Evolutionary conservation across 2,797 vertebrate species (phyloP).

Genomic region (Triplophysa bombifrons): DNA sequence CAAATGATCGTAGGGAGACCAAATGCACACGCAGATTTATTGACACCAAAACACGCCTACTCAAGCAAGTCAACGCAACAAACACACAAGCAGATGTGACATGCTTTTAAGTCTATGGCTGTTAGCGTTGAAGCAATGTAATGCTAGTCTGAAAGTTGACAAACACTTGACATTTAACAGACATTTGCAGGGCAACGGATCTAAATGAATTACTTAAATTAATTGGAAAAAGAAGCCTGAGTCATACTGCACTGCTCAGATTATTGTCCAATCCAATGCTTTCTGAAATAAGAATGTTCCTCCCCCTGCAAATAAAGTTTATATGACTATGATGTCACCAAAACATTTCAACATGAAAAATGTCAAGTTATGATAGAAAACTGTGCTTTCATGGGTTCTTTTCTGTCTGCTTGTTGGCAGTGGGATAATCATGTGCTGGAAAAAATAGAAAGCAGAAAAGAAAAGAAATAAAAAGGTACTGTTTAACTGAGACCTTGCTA

Average conservation of each 20-base stretch:
- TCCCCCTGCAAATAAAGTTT: neutral
- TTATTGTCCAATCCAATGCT: neutral
- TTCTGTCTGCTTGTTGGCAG: neutral
- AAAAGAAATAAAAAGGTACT: neutral
- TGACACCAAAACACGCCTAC: constrained; percentile 24
- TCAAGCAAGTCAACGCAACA: neutral
- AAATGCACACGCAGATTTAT: constrained; percentile 26
- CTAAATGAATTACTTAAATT: neutral
- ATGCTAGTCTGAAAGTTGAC: neutral
- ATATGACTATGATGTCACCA: neutral
- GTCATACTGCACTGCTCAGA: neutral
- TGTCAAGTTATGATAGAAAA: neutral
- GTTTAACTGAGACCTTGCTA: constrained; percentile 33
- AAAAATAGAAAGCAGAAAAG: constrained; percentile 12
- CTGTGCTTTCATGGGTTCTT: neutral
- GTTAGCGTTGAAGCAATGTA: no score
- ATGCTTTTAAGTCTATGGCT: neutral
- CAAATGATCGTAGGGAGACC: constrained; percentile 16
- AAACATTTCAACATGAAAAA: neutral
- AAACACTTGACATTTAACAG: neutral
- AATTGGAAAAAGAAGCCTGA: neutral
- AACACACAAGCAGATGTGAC: neutral
- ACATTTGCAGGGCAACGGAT: neutral
- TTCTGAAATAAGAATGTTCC: neutral
- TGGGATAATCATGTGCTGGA: constrained; percentile 38